Evolutionary conservation across 2,113 vertebrate genomes (phyloP).

Genomic region (Bos indicus): DNA sequence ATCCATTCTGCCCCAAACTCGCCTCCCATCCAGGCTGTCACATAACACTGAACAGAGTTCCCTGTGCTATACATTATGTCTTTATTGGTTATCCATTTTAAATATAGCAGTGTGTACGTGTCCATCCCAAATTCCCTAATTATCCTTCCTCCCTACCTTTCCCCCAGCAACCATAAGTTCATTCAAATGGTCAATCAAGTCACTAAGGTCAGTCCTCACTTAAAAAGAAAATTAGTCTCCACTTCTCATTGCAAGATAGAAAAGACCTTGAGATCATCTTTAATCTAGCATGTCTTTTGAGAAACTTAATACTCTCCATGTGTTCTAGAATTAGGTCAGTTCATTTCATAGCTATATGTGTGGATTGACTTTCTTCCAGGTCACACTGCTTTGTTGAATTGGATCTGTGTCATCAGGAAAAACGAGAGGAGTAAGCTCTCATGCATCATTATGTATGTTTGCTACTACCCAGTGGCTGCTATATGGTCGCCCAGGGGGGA

Average conservation of each 20-base stretch:
- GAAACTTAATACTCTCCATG: background rate
- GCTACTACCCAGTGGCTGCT: background rate
- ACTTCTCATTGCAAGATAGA: background rate
- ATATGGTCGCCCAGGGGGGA: accelerated
- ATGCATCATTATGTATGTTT: background rate
- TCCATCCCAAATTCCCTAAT: background rate
- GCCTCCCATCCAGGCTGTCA: background rate
- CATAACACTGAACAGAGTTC: background rate
- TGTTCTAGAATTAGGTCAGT: background rate
- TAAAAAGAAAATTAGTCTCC: background rate
- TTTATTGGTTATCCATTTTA: background rate
- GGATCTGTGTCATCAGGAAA: background rate
- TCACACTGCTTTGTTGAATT: background rate
- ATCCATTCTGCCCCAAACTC: background rate
- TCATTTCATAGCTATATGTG: background rate
- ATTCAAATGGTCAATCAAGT: background rate
- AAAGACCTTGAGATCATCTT: background rate
- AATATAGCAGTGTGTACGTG: background rate
- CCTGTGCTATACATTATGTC: background rate
- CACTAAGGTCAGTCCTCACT: background rate
- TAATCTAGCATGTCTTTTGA: background rate
- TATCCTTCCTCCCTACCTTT: accelerated
- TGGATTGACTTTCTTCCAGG: background rate
- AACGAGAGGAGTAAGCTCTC: background rate
- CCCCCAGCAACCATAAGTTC: background rate